Evolutionary conservation across 2,888 invertebrate species (phyloP), one percentile per base, ranked within the genome.

Genomic region (Falcaria lacertinaria): DNA sequence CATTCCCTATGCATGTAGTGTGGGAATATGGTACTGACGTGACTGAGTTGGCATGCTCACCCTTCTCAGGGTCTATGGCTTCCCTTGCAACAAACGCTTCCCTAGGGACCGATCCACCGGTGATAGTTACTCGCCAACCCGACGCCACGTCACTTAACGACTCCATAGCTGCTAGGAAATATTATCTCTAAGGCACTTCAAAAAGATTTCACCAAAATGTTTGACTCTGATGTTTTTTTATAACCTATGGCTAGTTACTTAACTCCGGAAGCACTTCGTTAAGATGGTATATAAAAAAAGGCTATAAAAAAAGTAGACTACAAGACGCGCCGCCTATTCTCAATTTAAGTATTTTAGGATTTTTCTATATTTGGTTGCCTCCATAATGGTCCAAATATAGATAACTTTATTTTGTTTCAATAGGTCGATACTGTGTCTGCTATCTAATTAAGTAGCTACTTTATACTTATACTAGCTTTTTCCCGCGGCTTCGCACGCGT

Each of bases 241-340:
- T 2, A 11, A 28, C 28, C 11, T 11, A 28, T 11, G n/a, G 38
- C 56, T 62, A 61, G 59, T 65, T 52, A 62, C 55, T 47, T 43
- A 45, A 44, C 59, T 49, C 68, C 68, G 73, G 72, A 73, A 75
- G 67, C 69, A 58, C 61, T 69, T 64, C 65, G 55, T 69, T 66
- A 64, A 63, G 61, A 59, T 56, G 55, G 52, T 59, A 65, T 74
- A 68, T 72, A 71, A 73, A 57, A n/a, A 16, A 39, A 35, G n/a
- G 40, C 39, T 3, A 28, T n/a, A n/a, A n/a, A n/a, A n/a, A n/a
- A n/a, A n/a, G n/a, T n/a, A n/a, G n/a, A 7, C 11, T 28, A 7
- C 3, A 28, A 3, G 11, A 11, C 11, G 11, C 28, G 28, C 11
- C 28, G 28, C 1, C 28, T 28, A 11, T 28, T 11, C 3, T 28